A percentile compares a stretch with the other conserved stretches of the same genome.
Evolutionary conservation across 92 coral and sea anemone genomes (phyloP).

Genomic region (Siderastrea siderea): DNA sequence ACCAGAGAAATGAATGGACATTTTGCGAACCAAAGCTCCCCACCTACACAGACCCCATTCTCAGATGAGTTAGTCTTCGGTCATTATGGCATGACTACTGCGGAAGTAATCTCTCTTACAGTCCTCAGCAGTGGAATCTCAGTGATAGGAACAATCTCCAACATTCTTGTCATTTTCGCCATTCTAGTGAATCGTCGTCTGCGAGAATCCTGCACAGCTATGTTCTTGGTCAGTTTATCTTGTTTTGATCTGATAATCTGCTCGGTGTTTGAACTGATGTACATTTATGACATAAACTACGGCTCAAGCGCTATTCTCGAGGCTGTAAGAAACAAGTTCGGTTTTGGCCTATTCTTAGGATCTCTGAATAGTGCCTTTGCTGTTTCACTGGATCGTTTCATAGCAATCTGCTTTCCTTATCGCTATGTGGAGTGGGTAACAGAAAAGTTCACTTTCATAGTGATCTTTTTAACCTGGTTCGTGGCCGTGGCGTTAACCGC

Average conservation of each 20-base stretch:
- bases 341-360: neutral
- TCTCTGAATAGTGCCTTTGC: neutral
- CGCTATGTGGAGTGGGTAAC: neutral
- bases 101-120: neutral
- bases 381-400: conserved; percentile 9
- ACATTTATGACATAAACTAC: neutral
- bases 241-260: conserved; percentile 8
- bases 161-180: conserved; percentile 7
- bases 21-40: neutral
- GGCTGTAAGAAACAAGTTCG: neutral
- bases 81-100: neutral
- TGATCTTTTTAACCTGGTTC: neutral
- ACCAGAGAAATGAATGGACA: neutral
- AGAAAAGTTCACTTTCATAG: neutral
- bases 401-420: conserved; percentile 14
- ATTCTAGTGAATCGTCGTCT: neutral
- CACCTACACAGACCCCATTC: too few species aligned
- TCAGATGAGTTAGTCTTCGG: neutral
- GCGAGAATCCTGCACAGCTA: conserved; percentile 6
- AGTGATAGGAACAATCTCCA: conserved; percentile 18
- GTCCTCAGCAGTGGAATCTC: neutral
- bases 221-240: neutral
- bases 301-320: neutral
- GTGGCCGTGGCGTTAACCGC: neutral
- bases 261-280: neutral